These are phyloP conservation scores for Platyura marginata DNA, from an alignment of 1,140 invertebrate species.

Conservation along the genomic window DNA sequence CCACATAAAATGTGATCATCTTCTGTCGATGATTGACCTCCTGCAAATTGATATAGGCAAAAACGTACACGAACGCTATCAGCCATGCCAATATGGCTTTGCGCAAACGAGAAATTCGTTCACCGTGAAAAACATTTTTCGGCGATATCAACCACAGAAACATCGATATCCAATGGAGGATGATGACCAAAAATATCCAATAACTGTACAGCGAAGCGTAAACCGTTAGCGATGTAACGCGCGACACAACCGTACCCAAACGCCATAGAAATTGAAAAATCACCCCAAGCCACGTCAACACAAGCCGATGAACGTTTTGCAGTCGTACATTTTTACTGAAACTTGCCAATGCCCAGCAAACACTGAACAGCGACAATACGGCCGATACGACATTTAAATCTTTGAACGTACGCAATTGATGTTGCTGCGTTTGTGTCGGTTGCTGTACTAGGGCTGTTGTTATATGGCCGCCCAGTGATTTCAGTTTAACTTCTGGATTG, in stretches of 20 bases:
- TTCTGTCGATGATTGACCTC: conserved; percentile 60
- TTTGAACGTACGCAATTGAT: conserved; percentile 31
- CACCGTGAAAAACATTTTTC: conserved; percentile 64
- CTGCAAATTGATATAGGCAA: conserved; percentile 80
- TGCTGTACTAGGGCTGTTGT: conserved; percentile 2
- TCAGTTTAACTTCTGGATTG: conserved; percentile 1
- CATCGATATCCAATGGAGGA: conserved; percentile 48
- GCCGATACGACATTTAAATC: conserved; percentile 69
- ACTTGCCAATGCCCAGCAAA: conserved; percentile 79
- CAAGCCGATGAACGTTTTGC: conserved; percentile 62
- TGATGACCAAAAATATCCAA: conserved; percentile 64
- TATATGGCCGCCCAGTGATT: conserved; percentile 2
- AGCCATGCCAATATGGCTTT: conserved; percentile 50
- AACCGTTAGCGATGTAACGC: conserved; percentile 61
- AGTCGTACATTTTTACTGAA: conserved; percentile 74
- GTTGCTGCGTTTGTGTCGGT: conserved; percentile 2
- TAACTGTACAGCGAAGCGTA: conserved; percentile 72
- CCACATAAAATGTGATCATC: conserved; percentile 75
- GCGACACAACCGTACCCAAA: conserved; percentile 65
- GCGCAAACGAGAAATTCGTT: conserved; percentile 43
- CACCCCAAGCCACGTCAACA: conserved; percentile 78
- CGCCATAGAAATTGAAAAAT: conserved; percentile 69
- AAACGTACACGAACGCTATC: conserved; percentile 71
- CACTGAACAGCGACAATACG: conserved; percentile 59
- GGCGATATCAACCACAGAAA: conserved; percentile 61